phyloP scores from a whole-genome alignment of 2,797 vertebrate species.

The Acipenser transmontanus region DNA sequence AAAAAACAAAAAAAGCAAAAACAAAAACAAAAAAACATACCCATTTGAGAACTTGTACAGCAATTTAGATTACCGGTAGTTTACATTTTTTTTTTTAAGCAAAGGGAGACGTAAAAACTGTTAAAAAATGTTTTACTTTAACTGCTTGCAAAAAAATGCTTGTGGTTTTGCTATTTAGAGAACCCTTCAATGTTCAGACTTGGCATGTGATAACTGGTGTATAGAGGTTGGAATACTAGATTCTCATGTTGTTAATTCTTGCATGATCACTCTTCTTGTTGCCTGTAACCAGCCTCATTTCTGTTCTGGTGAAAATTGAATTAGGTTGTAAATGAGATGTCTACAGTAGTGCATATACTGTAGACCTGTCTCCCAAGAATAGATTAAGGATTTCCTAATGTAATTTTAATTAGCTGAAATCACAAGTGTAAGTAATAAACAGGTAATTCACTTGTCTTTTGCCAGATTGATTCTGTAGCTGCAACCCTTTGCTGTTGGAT shows the following conservation, averaged over 20 bases:
- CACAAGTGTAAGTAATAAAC: too few species aligned
- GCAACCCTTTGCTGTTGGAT: too few species aligned
- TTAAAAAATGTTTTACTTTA: conserved; percentile 5
- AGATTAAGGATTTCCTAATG: neutral
- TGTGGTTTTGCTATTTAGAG: neutral
- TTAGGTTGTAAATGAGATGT: conserved; percentile 37
- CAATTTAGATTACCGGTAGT: too few species aligned
- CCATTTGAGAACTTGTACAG: too few species aligned
- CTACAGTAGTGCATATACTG: conserved; percentile 19
- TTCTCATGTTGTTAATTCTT: neutral
- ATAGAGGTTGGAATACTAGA: neutral
- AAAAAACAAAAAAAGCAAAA: too few species aligned
- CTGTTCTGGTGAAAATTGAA: conserved; percentile 36
- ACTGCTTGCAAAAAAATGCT: conserved; percentile 1
- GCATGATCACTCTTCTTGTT: conserved; percentile 26
- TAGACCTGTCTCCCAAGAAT: neutral
- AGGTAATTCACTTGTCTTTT: too few species aligned
- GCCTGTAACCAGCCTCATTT: conserved; percentile 25
- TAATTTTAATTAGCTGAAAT: neutral
- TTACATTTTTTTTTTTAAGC: neutral
- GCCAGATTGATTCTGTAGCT: too few species aligned
- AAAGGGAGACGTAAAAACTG: neutral
- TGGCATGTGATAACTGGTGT: neutral
- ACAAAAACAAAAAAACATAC: too few species aligned
- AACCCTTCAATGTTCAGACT: neutral